These are phyloP conservation scores for Salvelinus sp. DNA, from an alignment of 2,113 vertebrate genomes.

Conservation along the genomic window DNA sequence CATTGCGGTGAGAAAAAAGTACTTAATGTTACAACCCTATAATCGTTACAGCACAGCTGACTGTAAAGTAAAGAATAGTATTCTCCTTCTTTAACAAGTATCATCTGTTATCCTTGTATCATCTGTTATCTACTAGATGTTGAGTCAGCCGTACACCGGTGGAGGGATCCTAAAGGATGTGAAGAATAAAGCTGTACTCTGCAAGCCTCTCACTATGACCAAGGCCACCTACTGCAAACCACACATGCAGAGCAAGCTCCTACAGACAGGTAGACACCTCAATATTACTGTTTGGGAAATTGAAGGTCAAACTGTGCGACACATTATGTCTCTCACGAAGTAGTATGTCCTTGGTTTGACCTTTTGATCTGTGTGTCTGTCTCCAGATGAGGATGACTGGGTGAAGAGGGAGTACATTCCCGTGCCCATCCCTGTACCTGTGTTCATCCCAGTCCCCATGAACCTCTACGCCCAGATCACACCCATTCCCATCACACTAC, in stretches of 20 bases:
- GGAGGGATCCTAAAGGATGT: conserved; percentile 84
- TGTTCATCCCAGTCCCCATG: conserved; percentile 95
- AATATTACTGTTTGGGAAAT: too few species aligned
- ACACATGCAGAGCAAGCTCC: conserved; percentile 95
- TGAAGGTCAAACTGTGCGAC: too few species aligned
- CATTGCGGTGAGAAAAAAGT: conserved; percentile 56
- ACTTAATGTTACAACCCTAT: not conserved
- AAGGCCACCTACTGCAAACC: conserved; percentile 99
- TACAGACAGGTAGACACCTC: conserved; percentile 86
- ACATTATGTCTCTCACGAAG: too few species aligned
- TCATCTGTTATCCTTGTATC: conserved; percentile 15
- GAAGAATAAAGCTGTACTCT: conserved; percentile 98
- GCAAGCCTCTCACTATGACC: conserved; percentile 96
- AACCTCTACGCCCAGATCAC: conserved; percentile 91
- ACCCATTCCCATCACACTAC: conserved; percentile 83
- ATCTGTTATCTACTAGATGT: conserved; percentile 65
- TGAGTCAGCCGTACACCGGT: conserved; percentile 79
- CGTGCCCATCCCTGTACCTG: conserved; percentile 92
- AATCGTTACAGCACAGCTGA: not conserved
- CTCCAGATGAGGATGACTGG: conserved; percentile 80
- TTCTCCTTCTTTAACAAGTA: too few species aligned
- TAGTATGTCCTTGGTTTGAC: not conserved
- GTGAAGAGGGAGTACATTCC: conserved; percentile 92
- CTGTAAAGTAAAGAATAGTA: too few species aligned
- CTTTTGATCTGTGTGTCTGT: conserved; percentile 18